These are phyloP conservation scores for Paguma larvata DNA, from an alignment of 2,797 vertebrate species.

Conservation along the genomic window DNA sequence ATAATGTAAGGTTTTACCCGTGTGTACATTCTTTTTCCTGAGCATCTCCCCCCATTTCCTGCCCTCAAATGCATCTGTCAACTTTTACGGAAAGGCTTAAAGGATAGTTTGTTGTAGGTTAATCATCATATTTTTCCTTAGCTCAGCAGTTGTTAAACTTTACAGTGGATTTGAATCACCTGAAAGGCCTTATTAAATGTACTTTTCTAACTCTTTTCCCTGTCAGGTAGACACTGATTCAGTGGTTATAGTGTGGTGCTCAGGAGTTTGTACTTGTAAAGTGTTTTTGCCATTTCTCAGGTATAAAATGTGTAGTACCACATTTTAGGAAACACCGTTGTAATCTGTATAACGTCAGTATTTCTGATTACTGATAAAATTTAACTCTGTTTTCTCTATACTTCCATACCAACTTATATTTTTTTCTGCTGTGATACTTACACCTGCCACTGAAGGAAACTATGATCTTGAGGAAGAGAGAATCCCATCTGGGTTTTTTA, in stretches of 20 bases:
- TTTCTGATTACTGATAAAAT: background rate
- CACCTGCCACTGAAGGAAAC: background rate
- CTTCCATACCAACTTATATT: background rate
- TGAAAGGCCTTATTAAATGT: background rate
- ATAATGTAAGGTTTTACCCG: background rate
- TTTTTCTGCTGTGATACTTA: background rate
- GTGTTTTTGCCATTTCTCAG: background rate
- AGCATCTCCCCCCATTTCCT: background rate
- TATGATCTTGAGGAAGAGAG: background rate
- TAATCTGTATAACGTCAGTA: background rate
- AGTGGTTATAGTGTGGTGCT: background rate
- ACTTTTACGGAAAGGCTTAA: conserved; percentile 2
- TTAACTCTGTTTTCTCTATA: background rate
- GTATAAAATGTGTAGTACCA: background rate
- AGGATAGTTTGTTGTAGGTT: conserved; percentile 30
- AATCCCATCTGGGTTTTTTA: background rate
- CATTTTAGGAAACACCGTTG: background rate
- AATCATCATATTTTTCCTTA: conserved; percentile 38
- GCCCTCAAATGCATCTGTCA: background rate
- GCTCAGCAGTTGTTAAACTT: conserved; percentile 26
- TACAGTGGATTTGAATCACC: background rate
- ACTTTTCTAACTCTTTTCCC: background rate
- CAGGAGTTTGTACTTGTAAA: background rate
- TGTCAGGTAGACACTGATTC: background rate
- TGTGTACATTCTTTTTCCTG: background rate